Conservation (phyloP, 1,140 invertebrate species). For the Prorops nasuta region DNA sequence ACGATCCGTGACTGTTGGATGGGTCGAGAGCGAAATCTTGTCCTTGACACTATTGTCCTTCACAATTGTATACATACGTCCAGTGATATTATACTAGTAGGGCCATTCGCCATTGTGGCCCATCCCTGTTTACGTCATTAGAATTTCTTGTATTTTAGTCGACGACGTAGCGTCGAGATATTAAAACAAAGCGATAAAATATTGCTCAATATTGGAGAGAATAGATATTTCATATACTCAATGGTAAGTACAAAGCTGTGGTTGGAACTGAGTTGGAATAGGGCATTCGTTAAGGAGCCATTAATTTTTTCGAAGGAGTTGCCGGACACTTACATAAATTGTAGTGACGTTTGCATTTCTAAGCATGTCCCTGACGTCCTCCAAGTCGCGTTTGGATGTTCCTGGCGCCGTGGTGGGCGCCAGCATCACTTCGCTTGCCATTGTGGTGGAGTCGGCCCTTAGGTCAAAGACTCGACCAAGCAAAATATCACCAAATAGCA, state of each 20-base stretch:
- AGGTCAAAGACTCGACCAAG: not conserved
- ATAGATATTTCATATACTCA: no score
- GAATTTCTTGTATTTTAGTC: no score
- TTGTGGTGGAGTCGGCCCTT: constrained; percentile 11
- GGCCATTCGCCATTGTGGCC: no score
- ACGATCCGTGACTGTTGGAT: constrained; percentile 20
- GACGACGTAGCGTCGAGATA: no score
- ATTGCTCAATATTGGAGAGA: no score
- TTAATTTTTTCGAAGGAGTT: no score
- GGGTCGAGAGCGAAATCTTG: constrained; percentile 30
- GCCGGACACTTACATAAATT: constrained; percentile 53
- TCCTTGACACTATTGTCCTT: constrained; percentile 32
- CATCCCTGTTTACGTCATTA: no score
- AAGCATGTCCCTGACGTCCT: constrained; percentile 53
- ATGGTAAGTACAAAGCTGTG: no score
- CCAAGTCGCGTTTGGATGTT: constrained; percentile 46
- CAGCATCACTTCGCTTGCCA: constrained; percentile 47
- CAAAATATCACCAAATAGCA: not conserved
- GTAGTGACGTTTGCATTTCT: constrained; percentile 51
- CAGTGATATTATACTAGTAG: no score
- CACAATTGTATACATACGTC: not conserved
- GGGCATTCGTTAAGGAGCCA: no score
- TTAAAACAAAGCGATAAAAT: no score
- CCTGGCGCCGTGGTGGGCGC: constrained; percentile 38
- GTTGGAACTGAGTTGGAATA: constrained; percentile 14